Percentiles rank a stretch among this genome's conserved stretches.
phyloP scores from a whole-genome alignment of 2,797 vertebrate species.

The Bufotes viridis region DNA sequence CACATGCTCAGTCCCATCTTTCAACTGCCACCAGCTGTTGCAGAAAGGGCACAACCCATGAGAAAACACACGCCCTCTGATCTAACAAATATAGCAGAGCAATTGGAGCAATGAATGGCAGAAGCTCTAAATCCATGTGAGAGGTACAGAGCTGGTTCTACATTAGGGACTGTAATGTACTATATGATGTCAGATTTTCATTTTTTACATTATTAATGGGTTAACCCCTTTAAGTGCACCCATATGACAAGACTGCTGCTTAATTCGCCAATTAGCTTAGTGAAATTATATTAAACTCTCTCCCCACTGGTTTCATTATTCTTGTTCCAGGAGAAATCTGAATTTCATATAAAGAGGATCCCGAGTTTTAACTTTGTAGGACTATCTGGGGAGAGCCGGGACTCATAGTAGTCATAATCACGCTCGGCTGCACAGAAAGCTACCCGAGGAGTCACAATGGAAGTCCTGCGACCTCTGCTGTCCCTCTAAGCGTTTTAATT shows the following conservation, averaged over 20 bases:
- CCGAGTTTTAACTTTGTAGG: conserved; percentile 1
- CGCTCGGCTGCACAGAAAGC: not conserved
- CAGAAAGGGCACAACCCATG: too few species aligned
- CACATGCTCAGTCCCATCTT: too few species aligned
- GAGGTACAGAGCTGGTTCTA: too few species aligned
- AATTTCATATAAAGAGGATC: not conserved
- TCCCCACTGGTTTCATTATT: not conserved
- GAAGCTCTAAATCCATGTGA: too few species aligned
- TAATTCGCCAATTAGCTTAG: not conserved
- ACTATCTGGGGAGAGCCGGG: not conserved
- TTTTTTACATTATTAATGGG: too few species aligned
- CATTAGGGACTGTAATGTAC: too few species aligned
- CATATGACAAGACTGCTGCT: not conserved
- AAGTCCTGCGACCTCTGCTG: not conserved
- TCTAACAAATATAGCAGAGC: too few species aligned
- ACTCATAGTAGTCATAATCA: conserved; percentile 1
- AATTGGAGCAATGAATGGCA: too few species aligned
- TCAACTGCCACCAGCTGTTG: too few species aligned
- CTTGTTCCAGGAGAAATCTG: not conserved
- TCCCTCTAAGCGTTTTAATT: not conserved
- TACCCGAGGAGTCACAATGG: not conserved
- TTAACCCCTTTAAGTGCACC: not conserved
- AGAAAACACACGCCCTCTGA: too few species aligned
- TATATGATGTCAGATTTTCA: too few species aligned
- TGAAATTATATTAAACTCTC: not conserved